Evolutionary conservation across 2,888 invertebrate genomes (phyloP).

Genomic region (Blera fallax): DNA sequence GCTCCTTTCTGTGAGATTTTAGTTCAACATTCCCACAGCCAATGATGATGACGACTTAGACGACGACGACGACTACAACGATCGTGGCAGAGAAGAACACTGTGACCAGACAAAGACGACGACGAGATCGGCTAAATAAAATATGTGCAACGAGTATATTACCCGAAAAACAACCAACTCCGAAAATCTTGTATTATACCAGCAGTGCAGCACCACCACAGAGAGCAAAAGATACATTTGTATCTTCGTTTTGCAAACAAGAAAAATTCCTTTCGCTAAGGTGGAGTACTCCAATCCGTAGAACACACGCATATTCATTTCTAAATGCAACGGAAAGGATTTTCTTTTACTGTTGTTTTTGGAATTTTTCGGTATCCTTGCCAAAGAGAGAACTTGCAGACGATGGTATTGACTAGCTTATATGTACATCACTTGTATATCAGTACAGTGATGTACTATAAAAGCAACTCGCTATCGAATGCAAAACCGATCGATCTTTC

Average conservation of each 20-base stretch:
- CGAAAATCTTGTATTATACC: neutral
- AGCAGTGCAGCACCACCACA: neutral
- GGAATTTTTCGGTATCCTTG: slow-evolving; percentile 42
- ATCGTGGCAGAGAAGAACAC: slow-evolving; percentile 2
- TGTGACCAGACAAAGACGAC: slow-evolving; percentile 38
- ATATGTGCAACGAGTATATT: slow-evolving; percentile 70
- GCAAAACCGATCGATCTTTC: slow-evolving; percentile 72
- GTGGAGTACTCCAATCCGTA: neutral
- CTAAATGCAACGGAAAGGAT: slow-evolving; percentile 40
- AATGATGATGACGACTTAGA: slow-evolving; percentile 9
- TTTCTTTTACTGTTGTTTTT: slow-evolving; percentile 65
- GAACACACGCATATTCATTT: slow-evolving; percentile 60
- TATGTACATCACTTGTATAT: slow-evolving; percentile 19
- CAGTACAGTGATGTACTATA: slow-evolving; percentile 24
- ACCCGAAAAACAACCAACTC: slow-evolving; percentile 53
- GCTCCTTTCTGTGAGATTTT: slow-evolving; percentile 54
- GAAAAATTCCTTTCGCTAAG: slow-evolving; percentile 61
- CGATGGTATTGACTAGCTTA: neutral
- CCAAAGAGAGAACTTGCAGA: neutral
- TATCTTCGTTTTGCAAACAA: slow-evolving; percentile 32
- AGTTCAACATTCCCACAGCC: slow-evolving; percentile 65
- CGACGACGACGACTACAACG: neutral
- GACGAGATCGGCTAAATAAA: slow-evolving; percentile 50
- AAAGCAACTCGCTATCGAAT: slow-evolving; percentile 49
- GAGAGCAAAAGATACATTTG: slow-evolving; percentile 58